These are phyloP conservation scores for Hippoglossus stenolepis DNA, from an alignment of 2,113 vertebrate genomes.

Conservation along the genomic window DNA sequence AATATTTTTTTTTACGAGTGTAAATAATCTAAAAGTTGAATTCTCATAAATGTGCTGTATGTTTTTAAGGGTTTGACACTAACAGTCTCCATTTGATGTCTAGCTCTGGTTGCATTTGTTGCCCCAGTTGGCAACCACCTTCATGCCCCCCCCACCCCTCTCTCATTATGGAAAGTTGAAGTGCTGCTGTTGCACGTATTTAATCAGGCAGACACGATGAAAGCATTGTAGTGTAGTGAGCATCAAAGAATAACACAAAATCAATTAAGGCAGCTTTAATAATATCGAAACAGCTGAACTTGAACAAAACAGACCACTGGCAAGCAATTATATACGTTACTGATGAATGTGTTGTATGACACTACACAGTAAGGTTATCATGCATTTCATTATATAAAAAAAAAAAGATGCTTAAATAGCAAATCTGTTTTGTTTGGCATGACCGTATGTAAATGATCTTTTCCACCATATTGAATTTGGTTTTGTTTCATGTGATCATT, in stretches of 20 bases:
- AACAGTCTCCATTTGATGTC: too few relatives aligned
- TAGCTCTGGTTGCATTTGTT: too few relatives aligned
- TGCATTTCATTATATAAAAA: not conserved
- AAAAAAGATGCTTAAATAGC: not conserved
- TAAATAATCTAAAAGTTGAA: too few relatives aligned
- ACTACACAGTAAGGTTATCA: not conserved
- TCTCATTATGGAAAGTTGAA: not conserved
- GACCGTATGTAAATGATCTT: not conserved
- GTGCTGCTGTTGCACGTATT: conserved; percentile 3
- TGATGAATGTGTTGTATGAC: not conserved
- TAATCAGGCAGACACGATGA: conserved; percentile 2
- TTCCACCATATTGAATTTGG: conserved; percentile 7
- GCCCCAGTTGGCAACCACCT: not conserved
- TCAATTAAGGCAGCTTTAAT: not conserved
- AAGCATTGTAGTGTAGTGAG: not conserved
- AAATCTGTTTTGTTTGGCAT: not conserved
- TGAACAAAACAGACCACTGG: not conserved
- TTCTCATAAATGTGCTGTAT: too few relatives aligned
- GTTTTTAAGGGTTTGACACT: too few relatives aligned
- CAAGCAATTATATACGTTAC: not conserved
- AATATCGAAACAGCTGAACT: not conserved
- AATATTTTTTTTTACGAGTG: too few relatives aligned
- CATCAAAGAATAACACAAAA: not conserved
- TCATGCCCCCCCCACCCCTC: not conserved
- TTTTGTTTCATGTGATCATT: conserved; percentile 19